phyloP scores from a whole-genome alignment of 2,797 vertebrate species.

The Chloroceryle inda region DNA sequence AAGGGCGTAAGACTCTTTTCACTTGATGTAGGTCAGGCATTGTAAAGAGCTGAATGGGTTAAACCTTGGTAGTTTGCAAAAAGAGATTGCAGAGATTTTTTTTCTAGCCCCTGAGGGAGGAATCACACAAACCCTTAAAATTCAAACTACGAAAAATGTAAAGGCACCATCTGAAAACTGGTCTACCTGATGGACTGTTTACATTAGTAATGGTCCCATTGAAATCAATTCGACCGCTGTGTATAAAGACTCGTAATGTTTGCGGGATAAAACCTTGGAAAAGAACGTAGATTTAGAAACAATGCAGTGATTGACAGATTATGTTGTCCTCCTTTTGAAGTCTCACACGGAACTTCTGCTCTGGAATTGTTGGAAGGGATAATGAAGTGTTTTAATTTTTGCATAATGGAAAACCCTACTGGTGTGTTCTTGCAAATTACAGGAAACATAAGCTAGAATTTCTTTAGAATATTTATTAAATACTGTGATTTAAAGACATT shows the following conservation, averaged over 20 bases:
- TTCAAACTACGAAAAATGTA: not conserved
- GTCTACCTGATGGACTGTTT: not conserved
- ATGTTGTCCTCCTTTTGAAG: not conserved
- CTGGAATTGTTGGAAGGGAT: not conserved
- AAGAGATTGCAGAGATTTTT: not conserved
- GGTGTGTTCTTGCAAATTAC: not conserved
- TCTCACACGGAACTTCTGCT: not conserved
- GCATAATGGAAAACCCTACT: not conserved
- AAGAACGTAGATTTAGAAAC: not conserved
- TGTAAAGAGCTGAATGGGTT: constrained; percentile 49
- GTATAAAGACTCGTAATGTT: not conserved
- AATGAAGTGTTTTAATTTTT: not conserved
- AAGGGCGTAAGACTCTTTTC: constrained; percentile 6
- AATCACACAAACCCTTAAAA: not conserved
- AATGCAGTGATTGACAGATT: not conserved
- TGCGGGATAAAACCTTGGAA: not conserved
- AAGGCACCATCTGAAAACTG: not conserved
- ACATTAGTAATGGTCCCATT: not conserved
- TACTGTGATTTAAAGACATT: not conserved
- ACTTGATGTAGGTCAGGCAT: constrained; percentile 63
- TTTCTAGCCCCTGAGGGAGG: not conserved
- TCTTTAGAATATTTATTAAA: not conserved
- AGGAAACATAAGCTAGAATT: not conserved
- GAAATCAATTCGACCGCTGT: not conserved
- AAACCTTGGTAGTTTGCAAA: constrained; percentile 26